phyloP scores from a whole-genome alignment of 2,888 invertebrate species.

The Ephialtes manifestator region DNA sequence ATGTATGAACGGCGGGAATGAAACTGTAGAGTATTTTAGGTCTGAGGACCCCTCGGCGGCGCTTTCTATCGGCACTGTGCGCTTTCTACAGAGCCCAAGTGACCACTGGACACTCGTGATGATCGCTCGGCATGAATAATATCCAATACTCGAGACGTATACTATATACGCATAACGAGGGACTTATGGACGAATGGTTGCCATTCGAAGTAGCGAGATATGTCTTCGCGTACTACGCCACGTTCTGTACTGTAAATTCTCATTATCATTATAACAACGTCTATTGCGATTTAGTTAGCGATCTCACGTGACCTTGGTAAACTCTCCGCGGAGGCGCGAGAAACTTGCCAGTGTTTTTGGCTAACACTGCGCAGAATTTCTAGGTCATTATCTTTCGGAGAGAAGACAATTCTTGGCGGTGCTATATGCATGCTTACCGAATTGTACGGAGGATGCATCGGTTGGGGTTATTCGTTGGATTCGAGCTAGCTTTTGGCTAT shows the following conservation, averaged over 20 bases:
- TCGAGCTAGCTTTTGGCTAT: not conserved
- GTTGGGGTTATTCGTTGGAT: no score
- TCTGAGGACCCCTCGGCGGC: slow-evolving; percentile 1
- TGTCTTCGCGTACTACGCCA: not conserved
- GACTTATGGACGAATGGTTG: slow-evolving; percentile 8
- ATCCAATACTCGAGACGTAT: not conserved
- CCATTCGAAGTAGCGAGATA: not conserved
- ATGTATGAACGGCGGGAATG: slow-evolving; percentile 10
- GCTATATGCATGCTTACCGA: not conserved
- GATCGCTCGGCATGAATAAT: slow-evolving; percentile 18
- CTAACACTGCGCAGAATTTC: slow-evolving; percentile 23
- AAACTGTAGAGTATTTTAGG: slow-evolving; percentile 58
- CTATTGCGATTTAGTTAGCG: slow-evolving; percentile 22
- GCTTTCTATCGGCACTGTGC: slow-evolving; percentile 57
- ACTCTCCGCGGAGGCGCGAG: slow-evolving; percentile 36
- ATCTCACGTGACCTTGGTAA: slow-evolving; percentile 60
- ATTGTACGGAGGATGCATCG: no score
- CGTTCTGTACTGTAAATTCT: not conserved
- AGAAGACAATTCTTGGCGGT: slow-evolving; percentile 27
- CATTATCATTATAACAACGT: slow-evolving; percentile 4
- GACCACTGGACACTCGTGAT: slow-evolving; percentile 16
- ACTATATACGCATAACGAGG: slow-evolving; percentile 18
- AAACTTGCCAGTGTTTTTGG: slow-evolving; percentile 37
- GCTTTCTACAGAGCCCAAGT: slow-evolving; percentile 39
- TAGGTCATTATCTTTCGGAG: slow-evolving; percentile 42